A percentile compares a stretch with the other conserved stretches of the same genome.
phyloP scores from a whole-genome alignment of 2,113 vertebrate species.

The Calidris pugnax region DNA sequence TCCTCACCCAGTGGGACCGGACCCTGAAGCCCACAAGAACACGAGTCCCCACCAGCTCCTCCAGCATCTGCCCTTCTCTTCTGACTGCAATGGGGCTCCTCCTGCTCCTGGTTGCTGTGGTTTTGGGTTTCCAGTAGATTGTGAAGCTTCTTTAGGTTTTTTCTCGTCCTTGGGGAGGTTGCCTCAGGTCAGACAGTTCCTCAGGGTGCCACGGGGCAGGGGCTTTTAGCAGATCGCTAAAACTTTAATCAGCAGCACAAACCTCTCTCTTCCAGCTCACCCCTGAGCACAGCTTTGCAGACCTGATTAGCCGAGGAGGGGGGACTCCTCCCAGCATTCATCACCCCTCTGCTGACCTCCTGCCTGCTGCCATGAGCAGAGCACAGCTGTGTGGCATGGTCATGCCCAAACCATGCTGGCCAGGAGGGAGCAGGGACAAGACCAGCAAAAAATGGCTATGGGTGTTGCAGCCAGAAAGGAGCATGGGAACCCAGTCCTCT shows the following conservation, averaged over 20 bases:
- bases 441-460: not conserved
- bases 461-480: not conserved
- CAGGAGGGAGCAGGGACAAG: not conserved
- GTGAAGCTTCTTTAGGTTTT: not conserved
- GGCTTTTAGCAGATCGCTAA: not conserved
- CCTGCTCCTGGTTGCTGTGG: conserved; percentile 58
- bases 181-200: not conserved
- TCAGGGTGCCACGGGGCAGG: accelerated
- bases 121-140: conserved; percentile 59
- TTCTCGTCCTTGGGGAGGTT: not conserved
- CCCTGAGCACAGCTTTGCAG: not conserved
- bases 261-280: not conserved
- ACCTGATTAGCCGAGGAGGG: no score
- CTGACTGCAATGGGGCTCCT: conserved; percentile 51
- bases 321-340: not conserved
- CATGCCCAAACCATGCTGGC: accelerated
- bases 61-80: not conserved
- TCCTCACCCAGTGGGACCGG: conserved; percentile 85
- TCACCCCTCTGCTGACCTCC: not conserved
- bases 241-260: not conserved
- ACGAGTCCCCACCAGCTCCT: not conserved
- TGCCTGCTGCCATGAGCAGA: not conserved
- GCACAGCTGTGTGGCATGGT: accelerated
- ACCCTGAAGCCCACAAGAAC: conserved; percentile 77
- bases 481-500: not conserved